These are phyloP conservation scores for Stratiomys singularior DNA, from an alignment of 2,888 invertebrate genomes.

Conservation along the genomic window DNA sequence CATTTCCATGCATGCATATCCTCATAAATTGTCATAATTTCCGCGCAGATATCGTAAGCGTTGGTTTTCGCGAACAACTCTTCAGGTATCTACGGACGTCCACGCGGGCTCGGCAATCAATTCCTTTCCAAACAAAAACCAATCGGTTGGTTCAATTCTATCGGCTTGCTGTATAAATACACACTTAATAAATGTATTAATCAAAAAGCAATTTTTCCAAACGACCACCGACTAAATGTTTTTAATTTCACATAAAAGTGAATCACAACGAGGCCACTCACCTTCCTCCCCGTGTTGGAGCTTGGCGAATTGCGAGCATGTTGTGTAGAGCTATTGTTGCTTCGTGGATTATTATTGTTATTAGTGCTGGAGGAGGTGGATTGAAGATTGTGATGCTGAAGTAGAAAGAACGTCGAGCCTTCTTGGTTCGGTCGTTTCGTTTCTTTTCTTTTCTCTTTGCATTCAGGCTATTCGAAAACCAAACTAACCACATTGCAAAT, in stretches of 20 bases:
- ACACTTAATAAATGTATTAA: neutral
- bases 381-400: neutral
- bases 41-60: neutral
- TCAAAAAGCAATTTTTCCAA: neutral
- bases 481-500: slow-evolving; percentile 11
- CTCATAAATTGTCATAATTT: neutral
- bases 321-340: neutral
- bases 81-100: neutral
- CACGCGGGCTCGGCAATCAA: neutral
- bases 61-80: neutral
- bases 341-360: neutral
- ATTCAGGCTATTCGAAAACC: neutral
- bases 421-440: neutral
- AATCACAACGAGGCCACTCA: slow-evolving; percentile 7
- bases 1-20: neutral
- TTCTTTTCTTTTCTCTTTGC: neutral
- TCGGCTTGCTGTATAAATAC: neutral
- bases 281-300: slow-evolving; percentile 1
- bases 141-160: neutral
- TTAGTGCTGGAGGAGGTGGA: neutral
- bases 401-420: neutral
- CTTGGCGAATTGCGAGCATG: no score
- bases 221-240: neutral
- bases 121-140: slow-evolving; percentile 4
- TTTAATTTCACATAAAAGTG: slow-evolving; percentile 10